These are phyloP conservation scores for Drosophila ironensis DNA, from an alignment of 1,140 invertebrate genomes.

Conservation along the genomic window DNA sequence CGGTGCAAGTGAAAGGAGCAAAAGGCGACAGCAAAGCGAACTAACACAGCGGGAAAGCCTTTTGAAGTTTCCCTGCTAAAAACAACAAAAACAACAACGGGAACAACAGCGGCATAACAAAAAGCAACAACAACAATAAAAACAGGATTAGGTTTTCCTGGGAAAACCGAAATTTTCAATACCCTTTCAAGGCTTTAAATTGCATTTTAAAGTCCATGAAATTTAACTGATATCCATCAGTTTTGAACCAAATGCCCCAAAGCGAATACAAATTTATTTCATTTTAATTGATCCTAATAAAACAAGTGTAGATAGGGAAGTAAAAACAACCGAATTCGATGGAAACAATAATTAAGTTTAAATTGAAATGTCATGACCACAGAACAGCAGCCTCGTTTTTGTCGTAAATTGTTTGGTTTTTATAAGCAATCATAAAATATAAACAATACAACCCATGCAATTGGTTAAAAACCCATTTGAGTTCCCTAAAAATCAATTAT, in stretches of 20 bases:
- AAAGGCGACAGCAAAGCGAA: constrained; percentile 60
- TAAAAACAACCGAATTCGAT: background rate
- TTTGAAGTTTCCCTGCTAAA: constrained; percentile 58
- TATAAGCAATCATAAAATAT: background rate
- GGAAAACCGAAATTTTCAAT: background rate
- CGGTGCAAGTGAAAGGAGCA: constrained; percentile 51
- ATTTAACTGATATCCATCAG: no score
- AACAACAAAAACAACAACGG: constrained; percentile 25
- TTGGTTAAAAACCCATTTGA: no score
- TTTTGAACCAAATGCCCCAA: no score
- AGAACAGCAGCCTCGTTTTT: no score
- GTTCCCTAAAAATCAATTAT: no score
- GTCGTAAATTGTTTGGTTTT: background rate
- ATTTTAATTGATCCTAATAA: background rate
- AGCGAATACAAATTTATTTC: background rate
- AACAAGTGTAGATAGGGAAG: no score
- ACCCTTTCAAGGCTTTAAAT: background rate
- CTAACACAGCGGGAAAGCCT: constrained; percentile 64
- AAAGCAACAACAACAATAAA: constrained; percentile 6
- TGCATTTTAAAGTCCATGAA: background rate
- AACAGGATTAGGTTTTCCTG: background rate
- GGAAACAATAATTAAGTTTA: constrained; percentile 6
- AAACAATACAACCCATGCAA: background rate
- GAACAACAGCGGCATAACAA: constrained; percentile 11
- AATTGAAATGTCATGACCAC: constrained; percentile 13